These are phyloP conservation scores for Trachurus trachurus DNA, from an alignment of 2,797 vertebrate genomes.

Conservation along the genomic window DNA sequence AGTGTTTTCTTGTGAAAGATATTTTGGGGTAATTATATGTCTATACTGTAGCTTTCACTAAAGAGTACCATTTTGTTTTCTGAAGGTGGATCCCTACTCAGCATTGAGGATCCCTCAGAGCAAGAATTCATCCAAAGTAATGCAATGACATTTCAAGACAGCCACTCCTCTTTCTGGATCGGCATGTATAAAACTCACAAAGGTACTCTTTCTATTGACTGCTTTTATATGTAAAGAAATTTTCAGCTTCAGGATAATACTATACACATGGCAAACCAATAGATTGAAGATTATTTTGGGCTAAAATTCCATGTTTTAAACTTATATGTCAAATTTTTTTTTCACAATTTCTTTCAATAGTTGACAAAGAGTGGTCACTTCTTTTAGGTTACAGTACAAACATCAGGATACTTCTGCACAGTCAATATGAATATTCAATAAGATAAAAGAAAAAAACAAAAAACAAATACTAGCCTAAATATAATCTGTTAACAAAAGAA, in stretches of 20 bases:
- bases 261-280: neutral
- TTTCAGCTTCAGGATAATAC: neutral
- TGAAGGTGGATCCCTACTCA: slow-evolving; percentile 85
- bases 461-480: neutral
- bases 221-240: neutral
- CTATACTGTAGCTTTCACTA: slow-evolving; percentile 5
- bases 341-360: neutral
- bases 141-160: slow-evolving; percentile 74
- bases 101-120: slow-evolving; percentile 86
- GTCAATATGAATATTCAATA: too few species aligned
- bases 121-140: slow-evolving; percentile 82
- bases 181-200: slow-evolving; percentile 88
- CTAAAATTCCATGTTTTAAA: neutral
- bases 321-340: neutral
- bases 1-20: neutral
- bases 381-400: neutral
- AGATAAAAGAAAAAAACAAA: too few species aligned
- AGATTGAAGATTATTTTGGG: neutral
- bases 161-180: slow-evolving; percentile 85
- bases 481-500: neutral
- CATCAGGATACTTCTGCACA: too few species aligned
- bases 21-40: neutral
- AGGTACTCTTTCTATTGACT: slow-evolving; percentile 76
- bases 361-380: neutral
- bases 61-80: slow-evolving; percentile 24